A percentile compares a stretch with the other conserved stretches of the same genome.
Conservation (phyloP, 2,797 vertebrate species). For the Nasua narica region DNA sequence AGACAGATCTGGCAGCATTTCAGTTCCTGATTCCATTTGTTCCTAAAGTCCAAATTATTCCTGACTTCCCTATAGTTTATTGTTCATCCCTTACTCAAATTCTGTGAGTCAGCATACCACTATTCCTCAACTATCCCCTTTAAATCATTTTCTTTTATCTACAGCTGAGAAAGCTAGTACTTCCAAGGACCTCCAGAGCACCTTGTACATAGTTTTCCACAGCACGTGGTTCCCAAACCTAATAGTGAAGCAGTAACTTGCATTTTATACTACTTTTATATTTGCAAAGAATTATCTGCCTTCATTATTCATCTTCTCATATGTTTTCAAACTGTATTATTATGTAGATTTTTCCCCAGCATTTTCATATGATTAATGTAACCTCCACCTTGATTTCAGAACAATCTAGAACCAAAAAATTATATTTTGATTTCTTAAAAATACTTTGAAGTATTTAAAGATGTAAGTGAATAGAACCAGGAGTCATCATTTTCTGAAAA, state of each 20-base stretch:
- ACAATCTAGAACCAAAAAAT: slow-evolving; percentile 35
- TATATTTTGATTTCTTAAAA: slow-evolving; percentile 59
- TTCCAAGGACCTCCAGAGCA: background rate
- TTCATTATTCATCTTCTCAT: slow-evolving; percentile 5
- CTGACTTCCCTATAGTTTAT: background rate
- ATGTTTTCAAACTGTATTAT: slow-evolving; percentile 8
- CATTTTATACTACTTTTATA: background rate
- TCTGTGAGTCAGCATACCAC: background rate
- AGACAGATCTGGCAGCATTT: background rate
- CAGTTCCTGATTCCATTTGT: background rate
- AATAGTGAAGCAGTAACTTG: background rate
- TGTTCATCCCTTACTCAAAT: background rate
- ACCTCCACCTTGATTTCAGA: background rate
- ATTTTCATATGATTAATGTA: slow-evolving; percentile 57
- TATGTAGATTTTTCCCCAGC: background rate
- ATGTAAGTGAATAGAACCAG: slow-evolving; percentile 13
- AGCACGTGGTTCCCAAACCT: background rate
- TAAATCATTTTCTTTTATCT: background rate
- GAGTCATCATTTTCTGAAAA: slow-evolving; percentile 31
- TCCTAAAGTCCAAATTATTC: background rate
- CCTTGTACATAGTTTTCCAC: accelerated
- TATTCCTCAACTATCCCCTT: background rate
- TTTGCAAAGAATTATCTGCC: slow-evolving; percentile 1
- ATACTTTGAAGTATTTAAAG: background rate
- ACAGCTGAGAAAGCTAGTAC: background rate